Evolutionary conservation across 2,888 invertebrate genomes (phyloP), one percentile per base, ranked within the genome.

Genomic region (Ornithoptera alexandrae): DNA sequence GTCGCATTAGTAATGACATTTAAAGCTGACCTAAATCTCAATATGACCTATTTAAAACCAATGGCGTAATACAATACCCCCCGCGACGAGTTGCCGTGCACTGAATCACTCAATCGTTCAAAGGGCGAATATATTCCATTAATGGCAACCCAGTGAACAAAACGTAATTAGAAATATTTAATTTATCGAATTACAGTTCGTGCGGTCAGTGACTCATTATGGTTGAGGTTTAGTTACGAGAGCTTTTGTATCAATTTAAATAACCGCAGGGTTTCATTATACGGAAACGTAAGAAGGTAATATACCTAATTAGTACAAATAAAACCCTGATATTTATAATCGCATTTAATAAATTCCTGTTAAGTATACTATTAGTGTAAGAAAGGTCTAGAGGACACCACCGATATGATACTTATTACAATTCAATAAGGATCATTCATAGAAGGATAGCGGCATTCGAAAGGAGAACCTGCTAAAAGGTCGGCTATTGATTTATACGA

Each of bases 311-410:
- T 73, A 75, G 24, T 70, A 67, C 66, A 64, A 74, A 75, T 70
- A 71, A 64, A 76, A 75, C 86, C 87, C 86, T 88, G 88, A 85
- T 81, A 84, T 88, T 87, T 86, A 67, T 57, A 70, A 69, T 71
- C 63, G 46, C 70, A 63, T 68, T 71, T 63, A 46, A 62, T 75
- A 75, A 74, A 74, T 73, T 69, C 67, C 24, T 42, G 68, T 74
- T 76, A 84, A 84, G 82, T 81, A 81, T 81, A 81, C 69, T 73
- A 68, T 22, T 57, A 77, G 78, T 79, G 83, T 81, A 81, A 71
- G 73, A 71, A 73, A 72, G 74, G 74, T 71, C 71, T 60, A 50
- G 20, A 66, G 36, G 24, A 57, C n/a, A 30, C n/a, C 7, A 46
- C 17, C 30, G 42, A 65, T 61, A n/a, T 69, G 42, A 42, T n/a